Percentiles rank a stretch among this genome's conserved stretches.
These are phyloP conservation scores for Varanus salvator DNA, from an alignment of 2,113 vertebrate genomes.

Conservation along the genomic window DNA sequence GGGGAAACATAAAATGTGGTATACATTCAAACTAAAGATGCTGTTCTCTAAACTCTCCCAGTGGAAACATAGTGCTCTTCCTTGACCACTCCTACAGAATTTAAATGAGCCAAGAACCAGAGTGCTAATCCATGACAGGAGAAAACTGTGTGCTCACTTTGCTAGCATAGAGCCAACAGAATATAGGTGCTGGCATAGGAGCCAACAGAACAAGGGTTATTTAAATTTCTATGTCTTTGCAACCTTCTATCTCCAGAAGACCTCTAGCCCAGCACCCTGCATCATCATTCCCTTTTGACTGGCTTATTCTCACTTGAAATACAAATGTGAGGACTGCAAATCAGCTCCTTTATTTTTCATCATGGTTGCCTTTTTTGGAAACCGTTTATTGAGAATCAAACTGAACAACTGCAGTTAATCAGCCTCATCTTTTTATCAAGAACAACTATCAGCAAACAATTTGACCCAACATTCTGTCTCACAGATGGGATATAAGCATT, in stretches of 20 bases:
- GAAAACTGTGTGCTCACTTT: background rate
- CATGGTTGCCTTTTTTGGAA: background rate
- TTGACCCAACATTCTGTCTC: background rate
- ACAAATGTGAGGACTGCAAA: background rate
- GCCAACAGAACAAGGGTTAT: background rate
- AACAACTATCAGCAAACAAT: background rate
- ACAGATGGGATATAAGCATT: background rate
- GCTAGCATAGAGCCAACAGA: too few species aligned
- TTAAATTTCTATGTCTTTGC: background rate
- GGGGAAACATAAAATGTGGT: background rate
- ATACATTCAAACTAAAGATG: background rate
- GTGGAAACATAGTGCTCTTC: background rate
- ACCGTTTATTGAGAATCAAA: background rate
- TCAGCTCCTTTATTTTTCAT: background rate
- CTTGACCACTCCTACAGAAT: background rate
- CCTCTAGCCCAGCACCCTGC: background rate
- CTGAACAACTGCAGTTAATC: background rate
- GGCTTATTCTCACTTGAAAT: background rate
- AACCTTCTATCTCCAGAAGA: background rate
- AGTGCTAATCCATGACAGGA: background rate
- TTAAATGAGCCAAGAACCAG: background rate
- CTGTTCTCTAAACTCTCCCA: background rate
- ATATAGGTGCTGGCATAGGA: background rate
- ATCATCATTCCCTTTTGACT: background rate
- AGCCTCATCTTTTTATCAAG: background rate